phyloP scores from a whole-genome alignment of 2,888 invertebrate species.

The Oligia fasciuncula region DNA sequence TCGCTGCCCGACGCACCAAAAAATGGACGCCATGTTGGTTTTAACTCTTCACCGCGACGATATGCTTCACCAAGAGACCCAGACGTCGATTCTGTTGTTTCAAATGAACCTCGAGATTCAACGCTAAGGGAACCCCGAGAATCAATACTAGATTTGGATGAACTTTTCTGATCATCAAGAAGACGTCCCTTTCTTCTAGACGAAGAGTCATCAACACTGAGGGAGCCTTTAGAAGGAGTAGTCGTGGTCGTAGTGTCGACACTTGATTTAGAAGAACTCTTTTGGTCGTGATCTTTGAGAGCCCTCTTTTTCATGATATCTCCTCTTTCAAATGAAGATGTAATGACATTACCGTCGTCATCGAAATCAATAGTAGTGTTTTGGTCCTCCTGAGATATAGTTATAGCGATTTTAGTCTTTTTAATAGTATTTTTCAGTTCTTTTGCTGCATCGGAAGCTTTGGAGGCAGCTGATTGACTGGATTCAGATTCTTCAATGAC shows the following conservation, averaged over 20 bases:
- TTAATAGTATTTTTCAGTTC: conserved; percentile 87
- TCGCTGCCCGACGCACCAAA: conserved; percentile 94
- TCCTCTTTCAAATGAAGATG: conserved; percentile 85
- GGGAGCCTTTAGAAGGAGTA: conserved; percentile 87
- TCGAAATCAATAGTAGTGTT: conserved; percentile 89
- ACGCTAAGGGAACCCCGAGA: conserved; percentile 91
- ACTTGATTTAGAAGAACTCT: conserved; percentile 91
- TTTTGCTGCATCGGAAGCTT: conserved; percentile 84
- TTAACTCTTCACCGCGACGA: conserved; percentile 92
- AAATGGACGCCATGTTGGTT: conserved; percentile 95
- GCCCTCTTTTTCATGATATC: conserved; percentile 85
- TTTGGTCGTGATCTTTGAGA: conserved; percentile 86
- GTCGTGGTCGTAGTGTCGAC: conserved; percentile 88
- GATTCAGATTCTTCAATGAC: conserved; percentile 91
- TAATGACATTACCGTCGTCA: conserved; percentile 87
- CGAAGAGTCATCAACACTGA: conserved; percentile 88
- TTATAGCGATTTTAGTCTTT: conserved; percentile 89
- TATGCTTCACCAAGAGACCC: conserved; percentile 93
- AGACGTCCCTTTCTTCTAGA: conserved; percentile 83
- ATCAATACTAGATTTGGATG: conserved; percentile 91
- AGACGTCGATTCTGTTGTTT: conserved; percentile 93
- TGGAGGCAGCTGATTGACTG: conserved; percentile 89
- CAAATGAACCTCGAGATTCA: conserved; percentile 93
- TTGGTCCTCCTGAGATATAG: conserved; percentile 89
- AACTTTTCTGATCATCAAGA: conserved; percentile 88